These are phyloP conservation scores for Mayetiola destructor DNA, from an alignment of 2,888 invertebrate genomes.

Conservation along the genomic window DNA sequence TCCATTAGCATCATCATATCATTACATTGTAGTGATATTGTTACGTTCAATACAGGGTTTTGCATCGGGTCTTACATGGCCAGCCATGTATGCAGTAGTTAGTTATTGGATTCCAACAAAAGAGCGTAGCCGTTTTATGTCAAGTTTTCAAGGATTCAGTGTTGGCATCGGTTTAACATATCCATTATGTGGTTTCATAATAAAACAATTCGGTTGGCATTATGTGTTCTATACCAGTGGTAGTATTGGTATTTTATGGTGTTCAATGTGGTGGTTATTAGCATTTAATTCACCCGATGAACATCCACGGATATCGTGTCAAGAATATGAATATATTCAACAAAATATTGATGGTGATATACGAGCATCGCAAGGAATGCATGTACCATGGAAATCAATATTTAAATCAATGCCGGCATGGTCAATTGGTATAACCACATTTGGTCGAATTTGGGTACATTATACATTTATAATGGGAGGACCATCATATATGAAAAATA, in stretches of 20 bases:
- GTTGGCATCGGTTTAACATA: conserved; percentile 59
- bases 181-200: conserved; percentile 53
- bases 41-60: conserved; percentile 52
- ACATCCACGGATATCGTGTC: conserved; percentile 50
- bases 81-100: conserved; percentile 56
- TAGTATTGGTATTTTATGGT: conserved; percentile 47
- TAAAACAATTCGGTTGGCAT: conserved; percentile 51
- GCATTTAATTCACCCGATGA: conserved; percentile 52
- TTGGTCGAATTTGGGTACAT: conserved; percentile 61
- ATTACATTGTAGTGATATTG: conserved; percentile 45
- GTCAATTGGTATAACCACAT: conserved; percentile 57
- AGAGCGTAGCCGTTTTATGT: conserved; percentile 58
- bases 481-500: conserved; percentile 54
- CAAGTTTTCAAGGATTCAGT: conserved; percentile 61
- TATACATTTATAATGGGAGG: conserved; percentile 57
- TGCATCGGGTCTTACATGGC: conserved; percentile 56
- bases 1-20: conserved; percentile 46
- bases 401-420: conserved; percentile 49
- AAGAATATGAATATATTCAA: conserved; percentile 51
- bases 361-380: conserved; percentile 33
- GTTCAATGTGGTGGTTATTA: conserved; percentile 50
- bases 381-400: conserved; percentile 51
- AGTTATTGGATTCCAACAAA: conserved; percentile 58
- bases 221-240: conserved; percentile 57
- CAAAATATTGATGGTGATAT: conserved; percentile 42